phyloP scores from a whole-genome alignment of 2,113 vertebrate genomes.

The Melozone crissalis region DNA sequence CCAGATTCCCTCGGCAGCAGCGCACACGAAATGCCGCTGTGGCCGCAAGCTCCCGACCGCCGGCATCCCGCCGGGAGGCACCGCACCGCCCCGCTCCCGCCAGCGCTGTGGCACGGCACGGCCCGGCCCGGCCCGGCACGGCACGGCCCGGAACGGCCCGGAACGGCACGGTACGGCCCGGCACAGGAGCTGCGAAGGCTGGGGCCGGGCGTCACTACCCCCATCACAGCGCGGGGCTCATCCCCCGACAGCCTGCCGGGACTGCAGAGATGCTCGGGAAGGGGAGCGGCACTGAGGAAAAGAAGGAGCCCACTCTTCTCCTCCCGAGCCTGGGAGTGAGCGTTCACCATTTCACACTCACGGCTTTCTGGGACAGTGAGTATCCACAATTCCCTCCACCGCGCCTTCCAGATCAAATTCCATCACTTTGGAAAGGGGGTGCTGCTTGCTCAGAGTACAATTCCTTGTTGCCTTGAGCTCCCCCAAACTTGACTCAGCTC shows the following conservation, averaged over 20 bases:
- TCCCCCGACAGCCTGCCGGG: not conserved
- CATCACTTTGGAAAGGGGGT: not conserved
- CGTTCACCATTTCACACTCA: not conserved
- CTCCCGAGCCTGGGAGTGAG: not conserved
- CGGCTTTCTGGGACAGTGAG: not conserved
- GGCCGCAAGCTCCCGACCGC: not conserved
- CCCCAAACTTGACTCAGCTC: not conserved
- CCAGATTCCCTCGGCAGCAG: slow-evolving; percentile 6
- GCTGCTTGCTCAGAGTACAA: not conserved
- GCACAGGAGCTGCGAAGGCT: fast-evolving
- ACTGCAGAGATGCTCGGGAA: not conserved
- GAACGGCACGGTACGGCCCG: fast-evolving
- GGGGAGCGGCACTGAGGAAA: not conserved
- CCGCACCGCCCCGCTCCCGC: not conserved
- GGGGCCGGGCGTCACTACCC: not conserved
- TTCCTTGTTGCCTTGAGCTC: not conserved
- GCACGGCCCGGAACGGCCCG: fast-evolving
- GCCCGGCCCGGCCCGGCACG: fast-evolving
- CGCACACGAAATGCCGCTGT: not conserved
- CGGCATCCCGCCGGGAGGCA: not conserved
- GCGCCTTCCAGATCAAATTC: not conserved
- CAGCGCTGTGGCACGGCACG: not conserved
- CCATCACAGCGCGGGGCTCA: no score
- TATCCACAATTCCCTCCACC: not conserved
- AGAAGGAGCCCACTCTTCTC: not conserved